Conservation (phyloP, 1,140 invertebrate species). For the Anastatus disparis region DNA sequence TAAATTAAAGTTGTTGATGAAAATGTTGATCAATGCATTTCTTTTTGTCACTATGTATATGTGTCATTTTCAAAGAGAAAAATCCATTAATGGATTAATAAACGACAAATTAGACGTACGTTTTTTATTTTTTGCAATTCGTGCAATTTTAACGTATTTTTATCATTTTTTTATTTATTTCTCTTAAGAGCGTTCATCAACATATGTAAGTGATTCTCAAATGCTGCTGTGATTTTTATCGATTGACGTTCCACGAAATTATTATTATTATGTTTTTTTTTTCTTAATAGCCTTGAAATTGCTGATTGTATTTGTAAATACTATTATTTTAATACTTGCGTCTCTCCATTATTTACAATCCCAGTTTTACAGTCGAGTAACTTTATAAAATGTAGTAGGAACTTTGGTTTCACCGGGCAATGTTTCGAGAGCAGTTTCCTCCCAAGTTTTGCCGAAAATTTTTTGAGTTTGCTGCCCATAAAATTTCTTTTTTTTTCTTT, state of each 20-base stretch:
- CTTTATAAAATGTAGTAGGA: constrained; percentile 68
- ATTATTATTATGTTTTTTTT: constrained; percentile 36
- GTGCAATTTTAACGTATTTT: constrained; percentile 1
- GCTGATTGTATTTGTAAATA: constrained; percentile 62
- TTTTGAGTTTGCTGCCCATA: constrained; percentile 39
- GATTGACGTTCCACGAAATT: constrained; percentile 41
- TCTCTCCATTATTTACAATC: constrained; percentile 62
- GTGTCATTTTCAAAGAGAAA: constrained; percentile 27
- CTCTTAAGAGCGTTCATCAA: constrained; percentile 12
- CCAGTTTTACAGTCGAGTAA: constrained; percentile 65
- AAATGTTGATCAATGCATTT: constrained; percentile 31
- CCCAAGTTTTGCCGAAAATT: constrained; percentile 44
- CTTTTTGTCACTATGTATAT: constrained; percentile 13
- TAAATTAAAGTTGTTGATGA: constrained; percentile 34
- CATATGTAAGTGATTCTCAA: constrained; percentile 27
- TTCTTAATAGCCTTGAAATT: constrained; percentile 57
- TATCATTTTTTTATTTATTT: background rate
- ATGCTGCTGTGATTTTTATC: constrained; percentile 12
- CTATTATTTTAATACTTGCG: constrained; percentile 63
- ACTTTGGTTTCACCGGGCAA: constrained; percentile 67
- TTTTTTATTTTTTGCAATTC: constrained; percentile 16
- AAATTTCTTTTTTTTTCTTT: constrained; percentile 36
- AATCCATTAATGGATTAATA: constrained; percentile 5
- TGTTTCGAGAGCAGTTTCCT: constrained; percentile 66
- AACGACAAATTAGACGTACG: constrained; percentile 13